phyloP scores from a whole-genome alignment of 1,140 invertebrate genomes.

The Penaeus vannamei region DNA sequence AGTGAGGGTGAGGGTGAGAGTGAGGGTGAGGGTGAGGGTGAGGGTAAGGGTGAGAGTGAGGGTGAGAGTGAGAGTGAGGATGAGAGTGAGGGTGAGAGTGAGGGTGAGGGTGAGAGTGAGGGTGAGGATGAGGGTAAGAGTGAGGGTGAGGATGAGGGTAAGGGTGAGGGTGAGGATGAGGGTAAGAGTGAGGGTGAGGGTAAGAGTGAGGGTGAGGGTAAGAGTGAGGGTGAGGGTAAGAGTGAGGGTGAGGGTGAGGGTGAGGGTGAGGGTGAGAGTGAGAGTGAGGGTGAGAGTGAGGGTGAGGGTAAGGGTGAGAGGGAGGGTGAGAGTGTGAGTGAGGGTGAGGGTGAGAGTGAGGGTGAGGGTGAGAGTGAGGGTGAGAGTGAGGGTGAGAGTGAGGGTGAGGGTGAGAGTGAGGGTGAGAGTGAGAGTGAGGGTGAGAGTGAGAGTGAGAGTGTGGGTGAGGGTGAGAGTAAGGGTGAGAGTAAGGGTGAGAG shows the following conservation, averaged over 20 bases:
- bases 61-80: conserved; percentile 10
- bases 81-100: neutral
- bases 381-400: too few species aligned
- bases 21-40: too few species aligned
- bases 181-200: neutral
- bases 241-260: neutral
- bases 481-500: neutral
- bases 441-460: neutral
- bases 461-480: too few species aligned
- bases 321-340: neutral
- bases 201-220: neutral
- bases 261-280: neutral
- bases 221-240: too few species aligned
- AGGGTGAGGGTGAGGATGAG: neutral
- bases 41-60: neutral
- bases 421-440: conserved; percentile 10
- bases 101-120: neutral
- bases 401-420: neutral
- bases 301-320: neutral
- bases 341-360: neutral
- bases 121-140: neutral
- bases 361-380: neutral
- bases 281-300: neutral
- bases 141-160: neutral
- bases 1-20: neutral